Evolutionary conservation across 2,888 invertebrate genomes (phyloP).

Genomic region (Hypercompe scribonia): DNA sequence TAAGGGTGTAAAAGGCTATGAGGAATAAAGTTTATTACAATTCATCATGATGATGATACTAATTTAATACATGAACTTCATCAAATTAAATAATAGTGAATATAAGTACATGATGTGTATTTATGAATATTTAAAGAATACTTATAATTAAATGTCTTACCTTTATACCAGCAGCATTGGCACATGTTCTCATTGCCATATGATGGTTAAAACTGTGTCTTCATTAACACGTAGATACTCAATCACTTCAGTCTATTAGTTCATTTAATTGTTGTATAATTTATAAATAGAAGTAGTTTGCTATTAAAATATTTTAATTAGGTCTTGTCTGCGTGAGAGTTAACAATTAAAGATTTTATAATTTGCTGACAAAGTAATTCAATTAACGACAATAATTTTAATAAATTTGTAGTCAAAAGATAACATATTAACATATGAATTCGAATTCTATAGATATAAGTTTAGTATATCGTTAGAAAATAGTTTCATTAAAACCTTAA

Average conservation of each 20-base stretch:
- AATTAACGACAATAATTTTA: not conserved
- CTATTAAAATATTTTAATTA: constrained; percentile 26
- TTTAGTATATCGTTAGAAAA: not conserved
- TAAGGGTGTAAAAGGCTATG: too few relatives aligned
- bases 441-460: not conserved
- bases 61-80: not conserved
- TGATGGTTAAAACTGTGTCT: constrained; percentile 54
- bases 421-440: not conserved
- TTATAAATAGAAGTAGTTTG: constrained; percentile 29
- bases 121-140: not conserved
- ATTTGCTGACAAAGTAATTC: not conserved
- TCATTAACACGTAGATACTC: constrained; percentile 57
- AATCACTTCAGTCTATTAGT: constrained; percentile 58
- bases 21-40: too few relatives aligned
- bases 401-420: not conserved
- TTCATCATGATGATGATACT: not conserved
- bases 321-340: constrained; percentile 21
- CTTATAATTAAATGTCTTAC: constrained; percentile 61
- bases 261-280: constrained; percentile 39
- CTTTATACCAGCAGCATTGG: constrained; percentile 66
- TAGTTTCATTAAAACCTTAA: not conserved
- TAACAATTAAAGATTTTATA: not conserved
- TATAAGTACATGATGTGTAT: too few relatives aligned
- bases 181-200: constrained; percentile 74
- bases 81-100: not conserved